Conservation (phyloP, 1,140 invertebrate genomes). For the Callitettix versicolor region DNA sequence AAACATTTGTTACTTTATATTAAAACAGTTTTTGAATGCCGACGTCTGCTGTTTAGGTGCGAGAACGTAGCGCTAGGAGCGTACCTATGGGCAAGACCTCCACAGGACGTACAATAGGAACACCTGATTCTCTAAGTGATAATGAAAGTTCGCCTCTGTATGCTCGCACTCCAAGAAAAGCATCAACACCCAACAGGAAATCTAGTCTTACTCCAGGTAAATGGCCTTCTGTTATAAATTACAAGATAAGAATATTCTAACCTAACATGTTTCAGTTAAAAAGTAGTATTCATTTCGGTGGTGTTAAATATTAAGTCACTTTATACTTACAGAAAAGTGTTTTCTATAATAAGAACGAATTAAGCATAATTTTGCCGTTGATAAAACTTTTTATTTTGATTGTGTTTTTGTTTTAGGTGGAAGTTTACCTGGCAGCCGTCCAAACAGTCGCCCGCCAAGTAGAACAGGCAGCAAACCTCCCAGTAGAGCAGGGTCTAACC, state of each 20-base stretch:
- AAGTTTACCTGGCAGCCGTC: conserved; percentile 50
- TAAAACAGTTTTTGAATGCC: too few relatives aligned
- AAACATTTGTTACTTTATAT: too few relatives aligned
- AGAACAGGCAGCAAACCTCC: conserved; percentile 78
- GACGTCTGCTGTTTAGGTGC: too few relatives aligned
- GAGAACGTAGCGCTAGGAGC: conserved; percentile 74
- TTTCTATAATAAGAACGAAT: neutral
- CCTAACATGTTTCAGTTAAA: too few relatives aligned
- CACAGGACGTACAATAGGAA: conserved; percentile 54
- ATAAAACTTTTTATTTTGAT: neutral
- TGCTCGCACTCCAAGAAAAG: conserved; percentile 28
- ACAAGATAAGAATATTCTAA: too few relatives aligned
- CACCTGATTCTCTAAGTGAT: conserved; percentile 77
- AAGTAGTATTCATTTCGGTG: too few relatives aligned
- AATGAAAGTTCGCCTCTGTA: conserved; percentile 57
- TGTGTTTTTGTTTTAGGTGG: conserved; percentile 31
- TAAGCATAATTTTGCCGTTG: too few relatives aligned
- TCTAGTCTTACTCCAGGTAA: conserved; percentile 41
- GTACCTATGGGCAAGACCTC: conserved; percentile 63
- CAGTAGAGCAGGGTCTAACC: conserved; percentile 84
- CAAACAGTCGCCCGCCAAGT: conserved; percentile 67
- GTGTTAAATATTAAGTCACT: too few relatives aligned
- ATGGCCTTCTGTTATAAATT: too few relatives aligned
- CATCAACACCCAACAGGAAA: conserved; percentile 23
- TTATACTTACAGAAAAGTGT: neutral